These are phyloP conservation scores for Megalops atlanticus DNA, from an alignment of 2,113 vertebrate genomes.

Conservation along the genomic window DNA sequence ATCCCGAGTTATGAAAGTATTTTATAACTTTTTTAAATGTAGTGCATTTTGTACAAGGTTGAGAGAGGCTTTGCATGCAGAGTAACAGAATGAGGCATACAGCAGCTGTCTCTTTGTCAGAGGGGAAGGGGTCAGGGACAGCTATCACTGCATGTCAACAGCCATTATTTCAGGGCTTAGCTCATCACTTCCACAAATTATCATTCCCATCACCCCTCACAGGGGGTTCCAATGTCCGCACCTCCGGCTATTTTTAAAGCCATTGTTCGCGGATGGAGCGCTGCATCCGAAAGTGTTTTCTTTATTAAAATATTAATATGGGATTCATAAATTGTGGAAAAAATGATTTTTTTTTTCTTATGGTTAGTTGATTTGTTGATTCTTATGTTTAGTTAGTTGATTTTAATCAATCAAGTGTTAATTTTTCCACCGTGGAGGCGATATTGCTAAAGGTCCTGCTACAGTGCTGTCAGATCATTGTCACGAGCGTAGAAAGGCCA, in stretches of 20 bases:
- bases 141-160: constrained; percentile 37
- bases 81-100: neutral
- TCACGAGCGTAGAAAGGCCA: too few relatives aligned
- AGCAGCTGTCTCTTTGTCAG: neutral
- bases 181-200: constrained; percentile 45
- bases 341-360: too few relatives aligned
- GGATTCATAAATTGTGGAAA: neutral
- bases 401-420: too few relatives aligned
- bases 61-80: neutral
- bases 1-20: neutral
- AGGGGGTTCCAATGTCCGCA: neutral
- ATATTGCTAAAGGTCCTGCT: too few relatives aligned
- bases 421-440: too few relatives aligned
- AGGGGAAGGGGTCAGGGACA: constrained; percentile 1
- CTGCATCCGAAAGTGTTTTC: neutral
- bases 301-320: neutral
- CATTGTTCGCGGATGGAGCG: neutral
- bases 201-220: neutral
- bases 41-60: too few relatives aligned
- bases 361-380: too few relatives aligned
- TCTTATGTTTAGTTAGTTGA: too few relatives aligned
- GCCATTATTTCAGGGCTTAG: constrained; percentile 33
- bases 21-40: neutral
- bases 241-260: constrained; percentile 10
- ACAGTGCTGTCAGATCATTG: too few relatives aligned